Evolutionary conservation across 2,888 invertebrate genomes (phyloP), one percentile per base, ranked within the genome.

Genomic region (Rosalia funebris): DNA sequence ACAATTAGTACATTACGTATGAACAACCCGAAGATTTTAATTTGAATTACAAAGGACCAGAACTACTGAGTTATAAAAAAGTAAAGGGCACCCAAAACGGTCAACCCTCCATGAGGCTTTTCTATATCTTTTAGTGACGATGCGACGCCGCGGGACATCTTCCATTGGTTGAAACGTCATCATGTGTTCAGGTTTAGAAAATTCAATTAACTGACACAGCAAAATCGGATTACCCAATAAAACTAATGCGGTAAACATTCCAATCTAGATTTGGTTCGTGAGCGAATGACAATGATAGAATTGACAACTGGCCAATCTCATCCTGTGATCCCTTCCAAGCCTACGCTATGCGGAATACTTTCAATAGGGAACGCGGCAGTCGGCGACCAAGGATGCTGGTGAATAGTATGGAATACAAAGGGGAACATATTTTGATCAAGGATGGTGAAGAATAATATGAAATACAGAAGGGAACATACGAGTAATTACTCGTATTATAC

Each of bases 221-320:
- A 0, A 34, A 64, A 64, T 64, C 58, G 61, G 61, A 57, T 64
- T 57, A 64, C 59, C 55, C 61, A 61, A 58, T 64, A 58, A 64
- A 57, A 57, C 53, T 34, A 25, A 47, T 34, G 32, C 56, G 46
- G 34, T 36, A 57, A 60, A 60, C 61, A 61, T 61, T 61, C 61
- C 61, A 61, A 61, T 61, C 61, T 57, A 46, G 47, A 37, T 42
- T 31, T 16, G 16, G 41, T 15, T 19, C 36, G 15, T 10, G 36
- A 32, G 36, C 32, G 41, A 54, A 44, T 54, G 45, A 57, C 56
- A 63, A 53, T 52, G 62, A 62, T 46, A 48, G 47, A 62, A 60
- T 58, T 58, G 39, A 60, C 60, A 63, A 60, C 57, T 58, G 63
- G 57, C 45, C 60, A 47, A 63, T 59, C 47, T 50, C 55, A 41